Evolutionary conservation across 2,888 invertebrate genomes (phyloP), one percentile per base, ranked within the genome.

Genomic region (Drosophila neotestacea): DNA sequence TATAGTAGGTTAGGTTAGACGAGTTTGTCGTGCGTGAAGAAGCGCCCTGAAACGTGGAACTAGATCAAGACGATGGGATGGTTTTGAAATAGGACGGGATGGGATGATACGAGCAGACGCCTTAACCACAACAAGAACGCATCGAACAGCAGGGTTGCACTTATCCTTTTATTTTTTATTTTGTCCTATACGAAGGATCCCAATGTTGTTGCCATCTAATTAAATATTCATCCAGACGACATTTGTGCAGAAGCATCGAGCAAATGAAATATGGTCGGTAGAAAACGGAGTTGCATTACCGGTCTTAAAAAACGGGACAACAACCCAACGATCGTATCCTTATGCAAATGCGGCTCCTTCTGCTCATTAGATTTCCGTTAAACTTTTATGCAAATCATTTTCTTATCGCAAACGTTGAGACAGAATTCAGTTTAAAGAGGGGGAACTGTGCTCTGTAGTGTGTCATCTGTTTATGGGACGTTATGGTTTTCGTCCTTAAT

Each of bases 171-270:
- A 13, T 9, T 4, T 41, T 16, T 7, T 13, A 39, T 6, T 6
- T 65, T 47, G 39, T 44, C 7, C 22, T 3, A 22, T 11, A 22
- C 22, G 7, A 71, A 77, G 88, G 74, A 87, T 81, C 79, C 63
- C 61, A 65, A 54, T 34, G 44, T 34, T 68, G 48, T 36, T 48
- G 67, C 46, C 42, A 65, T 90, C 90, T 91, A 89, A 91, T 90
- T 90, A 90, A 88, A 91, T 90, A 90, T 90, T 91, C 90, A 90
- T 90, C 85, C 84, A 83, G 85, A 81, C 89, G 88, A 90, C 89
- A 90, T 90, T 90, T 91, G 66, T 47, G 55, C 74, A 58, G 73
- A 52, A 56, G 73, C 76, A 55, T 36, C 41, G n/a, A 42, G 28
- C 32, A 54, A 63, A 73, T 71, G 69, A 77, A 70, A 88, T 73